These are phyloP conservation scores for Ceratina calcarata DNA, from an alignment of 1,140 invertebrate species.

Conservation along the genomic window DNA sequence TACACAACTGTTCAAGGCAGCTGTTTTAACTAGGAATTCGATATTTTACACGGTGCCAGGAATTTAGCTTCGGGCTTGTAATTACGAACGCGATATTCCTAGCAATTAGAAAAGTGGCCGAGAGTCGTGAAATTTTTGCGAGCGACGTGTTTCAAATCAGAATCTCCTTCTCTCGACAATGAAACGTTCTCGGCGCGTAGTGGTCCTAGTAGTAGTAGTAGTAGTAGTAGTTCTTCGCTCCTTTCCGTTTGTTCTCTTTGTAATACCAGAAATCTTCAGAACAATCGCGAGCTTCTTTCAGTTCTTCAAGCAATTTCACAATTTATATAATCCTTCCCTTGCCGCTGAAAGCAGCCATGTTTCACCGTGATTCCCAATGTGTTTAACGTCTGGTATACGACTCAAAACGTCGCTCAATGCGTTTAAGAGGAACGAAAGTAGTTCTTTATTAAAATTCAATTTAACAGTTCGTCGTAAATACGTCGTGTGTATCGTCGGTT, in stretches of 20 bases:
- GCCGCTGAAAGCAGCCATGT: neutral
- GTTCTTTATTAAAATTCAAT: too few relatives aligned
- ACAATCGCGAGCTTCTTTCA: neutral
- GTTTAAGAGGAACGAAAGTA: too few relatives aligned
- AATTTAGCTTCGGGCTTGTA: neutral
- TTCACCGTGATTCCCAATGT: neutral
- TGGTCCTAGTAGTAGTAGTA: too few relatives aligned
- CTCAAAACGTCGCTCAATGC: neutral
- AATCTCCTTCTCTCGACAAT: neutral
- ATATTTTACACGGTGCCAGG: neutral
- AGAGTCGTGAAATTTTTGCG: neutral
- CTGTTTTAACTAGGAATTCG: neutral
- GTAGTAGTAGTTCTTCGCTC: neutral
- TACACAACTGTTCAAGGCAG: neutral
- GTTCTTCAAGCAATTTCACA: slow-evolving; percentile 3
- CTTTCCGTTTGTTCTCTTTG: slow-evolving; percentile 3
- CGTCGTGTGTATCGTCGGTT: neutral
- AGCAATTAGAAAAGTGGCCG: neutral
- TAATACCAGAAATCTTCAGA: slow-evolving; percentile 3
- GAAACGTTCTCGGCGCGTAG: neutral
- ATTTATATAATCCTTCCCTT: neutral
- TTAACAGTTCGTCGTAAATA: too few relatives aligned
- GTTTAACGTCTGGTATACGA: neutral
- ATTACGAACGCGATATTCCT: neutral
- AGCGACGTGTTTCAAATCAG: neutral